Base-by-base conservation (phyloP, 35 echinoderm and acorn worm species). In the Chiridota heheva region DNA sequence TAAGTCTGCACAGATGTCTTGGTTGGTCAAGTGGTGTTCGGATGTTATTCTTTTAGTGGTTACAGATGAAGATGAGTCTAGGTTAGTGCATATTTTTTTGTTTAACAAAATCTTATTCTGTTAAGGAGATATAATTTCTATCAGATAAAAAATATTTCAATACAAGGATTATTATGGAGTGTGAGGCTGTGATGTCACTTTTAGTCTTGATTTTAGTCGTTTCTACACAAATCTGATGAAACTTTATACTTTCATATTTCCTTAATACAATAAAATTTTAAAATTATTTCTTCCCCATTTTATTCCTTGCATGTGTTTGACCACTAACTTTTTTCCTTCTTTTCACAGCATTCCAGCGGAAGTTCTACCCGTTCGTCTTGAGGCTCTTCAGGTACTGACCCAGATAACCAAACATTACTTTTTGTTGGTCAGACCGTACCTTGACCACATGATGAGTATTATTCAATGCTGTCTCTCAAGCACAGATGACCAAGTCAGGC, bases 371-470 rank as follows among this genome's bases (percentile, higher is more conserved):
- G 93, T 97, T 15, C 79, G 84, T 38, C 57, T 97, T n/a, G 93
- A 97, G 72, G 89, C 93, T 41, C 71, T 97, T 20, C 93, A 97
- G 51, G 93, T 97, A 33, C 43, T 97, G 39, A 91, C 89, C 41
- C 93, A 97, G 73, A 55, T 97, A 47, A 89, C 88, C 51, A 97
- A 97, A 56, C 76, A 85, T 66, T 97, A 97, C 45, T 88, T 97
- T 62, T 40, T 53, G 30, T 58, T 91, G n/a, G 72, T 97, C 16
- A 61, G 89, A 39, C 51, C 51, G 4, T 83, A 79, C 24, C 76
- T 97, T 43, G 17, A 44, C 35, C 64, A 80, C 30, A 16, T 91
- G 30, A 82, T 64, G 3, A 39, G 66, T 4, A 75, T 97, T 42
- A 87, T 97, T 35, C 74, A 88, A 38, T 66, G 46, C 62, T 97